Evolutionary conservation across 2,797 vertebrate genomes (phyloP).

Genomic region (Chloroceryle inda): DNA sequence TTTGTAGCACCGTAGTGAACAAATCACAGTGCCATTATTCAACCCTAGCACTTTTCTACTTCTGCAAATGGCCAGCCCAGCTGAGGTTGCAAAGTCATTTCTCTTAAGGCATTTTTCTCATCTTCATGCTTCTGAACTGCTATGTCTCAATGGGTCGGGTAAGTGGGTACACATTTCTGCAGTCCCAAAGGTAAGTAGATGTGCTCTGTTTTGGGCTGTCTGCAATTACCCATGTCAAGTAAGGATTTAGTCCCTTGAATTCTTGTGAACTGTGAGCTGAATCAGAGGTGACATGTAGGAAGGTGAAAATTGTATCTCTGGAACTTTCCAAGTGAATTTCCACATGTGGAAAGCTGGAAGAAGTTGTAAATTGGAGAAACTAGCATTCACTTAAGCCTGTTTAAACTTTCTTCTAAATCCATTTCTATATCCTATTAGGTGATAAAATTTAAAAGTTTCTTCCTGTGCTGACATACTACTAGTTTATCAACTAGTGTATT

Average conservation of each 20-base stretch:
- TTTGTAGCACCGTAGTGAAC: conserved; percentile 1
- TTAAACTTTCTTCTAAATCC: conserved; percentile 10
- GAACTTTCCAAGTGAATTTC: conserved; percentile 66
- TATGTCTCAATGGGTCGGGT: neutral
- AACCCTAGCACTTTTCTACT: neutral
- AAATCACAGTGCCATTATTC: conserved; percentile 4
- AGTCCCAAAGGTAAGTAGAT: neutral
- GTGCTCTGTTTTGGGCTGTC: neutral
- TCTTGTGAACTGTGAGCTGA: neutral
- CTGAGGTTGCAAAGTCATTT: neutral
- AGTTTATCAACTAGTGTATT: conserved; percentile 58
- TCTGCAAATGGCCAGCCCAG: neutral
- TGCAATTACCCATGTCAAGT: neutral
- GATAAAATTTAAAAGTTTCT: conserved; percentile 61
- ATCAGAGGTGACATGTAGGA: neutral
- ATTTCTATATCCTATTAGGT: conserved; percentile 16
- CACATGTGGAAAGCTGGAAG: conserved; percentile 43
- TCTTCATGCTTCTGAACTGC: neutral
- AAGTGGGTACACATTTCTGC: neutral
- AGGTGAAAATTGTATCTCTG: conserved; percentile 50
- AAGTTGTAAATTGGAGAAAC: conserved; percentile 39
- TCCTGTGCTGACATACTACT: conserved; percentile 13
- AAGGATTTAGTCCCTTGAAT: neutral
- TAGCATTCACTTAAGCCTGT: neutral
- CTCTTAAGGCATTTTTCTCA: neutral